A percentile compares a stretch with the other conserved stretches of the same genome.
These are phyloP conservation scores for Petrocephalus zakoni DNA, from an alignment of 2,113 vertebrate genomes.

Conservation along the genomic window DNA sequence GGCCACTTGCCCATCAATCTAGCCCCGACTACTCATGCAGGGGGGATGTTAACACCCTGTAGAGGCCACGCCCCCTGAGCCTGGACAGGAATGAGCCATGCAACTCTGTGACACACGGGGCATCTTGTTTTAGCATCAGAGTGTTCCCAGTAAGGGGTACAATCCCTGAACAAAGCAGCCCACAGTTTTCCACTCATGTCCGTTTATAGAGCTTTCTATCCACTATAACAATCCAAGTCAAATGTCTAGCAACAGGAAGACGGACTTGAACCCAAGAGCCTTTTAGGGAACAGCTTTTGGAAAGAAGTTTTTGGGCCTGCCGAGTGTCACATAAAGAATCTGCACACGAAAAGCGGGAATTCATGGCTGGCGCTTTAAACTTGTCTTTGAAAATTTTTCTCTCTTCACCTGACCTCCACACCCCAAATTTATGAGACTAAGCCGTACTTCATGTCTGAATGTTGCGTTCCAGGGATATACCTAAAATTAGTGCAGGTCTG, in stretches of 20 bases:
- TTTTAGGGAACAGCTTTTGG: background rate
- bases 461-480: background rate
- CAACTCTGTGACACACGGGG: background rate
- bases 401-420: background rate
- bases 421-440: background rate
- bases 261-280: background rate
- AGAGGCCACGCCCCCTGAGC: conserved; percentile 48
- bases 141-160: conserved; percentile 8
- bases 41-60: conserved; percentile 57
- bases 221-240: background rate
- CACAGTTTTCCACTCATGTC: background rate
- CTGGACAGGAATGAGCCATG: conserved; percentile 41
- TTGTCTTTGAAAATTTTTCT: background rate
- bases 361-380: background rate
- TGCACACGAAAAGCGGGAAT: background rate
- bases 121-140: background rate
- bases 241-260: background rate
- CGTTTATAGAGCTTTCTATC: background rate
- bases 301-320: background rate
- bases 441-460: background rate
- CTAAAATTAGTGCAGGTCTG: background rate
- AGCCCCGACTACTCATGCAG: conserved; percentile 57
- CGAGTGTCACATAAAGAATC: background rate
- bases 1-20: conserved; percentile 61
- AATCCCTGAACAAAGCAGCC: background rate